Percentiles rank a stretch among this genome's conserved stretches.
phyloP scores from a whole-genome alignment of 2,113 vertebrate species.

The Elephas maximus region DNA sequence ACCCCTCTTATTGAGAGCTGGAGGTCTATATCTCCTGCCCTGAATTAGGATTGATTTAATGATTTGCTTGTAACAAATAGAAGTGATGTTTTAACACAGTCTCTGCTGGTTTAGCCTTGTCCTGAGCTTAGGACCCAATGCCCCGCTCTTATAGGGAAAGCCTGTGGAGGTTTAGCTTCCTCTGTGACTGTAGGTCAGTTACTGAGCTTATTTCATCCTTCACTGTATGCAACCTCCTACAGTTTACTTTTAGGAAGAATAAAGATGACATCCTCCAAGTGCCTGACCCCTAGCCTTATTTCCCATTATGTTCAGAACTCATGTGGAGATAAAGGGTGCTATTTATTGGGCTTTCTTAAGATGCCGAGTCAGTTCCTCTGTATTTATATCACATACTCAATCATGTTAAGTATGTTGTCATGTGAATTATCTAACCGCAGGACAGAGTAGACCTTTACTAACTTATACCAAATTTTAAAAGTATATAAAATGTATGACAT shows the following conservation, averaged over 20 bases:
- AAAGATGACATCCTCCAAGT: background rate
- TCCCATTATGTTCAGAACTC: background rate
- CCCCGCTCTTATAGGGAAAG: background rate
- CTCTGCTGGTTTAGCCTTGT: background rate
- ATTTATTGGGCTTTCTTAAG: background rate
- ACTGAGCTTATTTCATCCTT: too few relatives aligned
- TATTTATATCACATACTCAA: background rate
- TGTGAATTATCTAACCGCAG: conserved; percentile 16
- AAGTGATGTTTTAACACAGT: background rate
- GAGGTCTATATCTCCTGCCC: background rate
- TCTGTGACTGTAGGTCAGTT: background rate
- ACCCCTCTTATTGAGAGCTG: background rate
- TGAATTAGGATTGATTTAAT: background rate
- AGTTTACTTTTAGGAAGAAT: background rate
- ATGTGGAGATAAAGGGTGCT: background rate
- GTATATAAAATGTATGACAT: background rate
- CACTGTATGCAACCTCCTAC: background rate
- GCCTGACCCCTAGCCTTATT: background rate
- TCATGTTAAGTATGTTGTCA: conserved; percentile 47
- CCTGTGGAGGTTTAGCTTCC: background rate
- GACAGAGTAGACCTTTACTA: background rate
- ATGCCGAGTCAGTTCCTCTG: conserved; percentile 45
- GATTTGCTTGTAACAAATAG: background rate
- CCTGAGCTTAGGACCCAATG: fast-evolving
- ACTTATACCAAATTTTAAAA: background rate